These are phyloP conservation scores for Hemibagrus guttatus DNA, from an alignment of 2,797 vertebrate species.

Conservation along the genomic window DNA sequence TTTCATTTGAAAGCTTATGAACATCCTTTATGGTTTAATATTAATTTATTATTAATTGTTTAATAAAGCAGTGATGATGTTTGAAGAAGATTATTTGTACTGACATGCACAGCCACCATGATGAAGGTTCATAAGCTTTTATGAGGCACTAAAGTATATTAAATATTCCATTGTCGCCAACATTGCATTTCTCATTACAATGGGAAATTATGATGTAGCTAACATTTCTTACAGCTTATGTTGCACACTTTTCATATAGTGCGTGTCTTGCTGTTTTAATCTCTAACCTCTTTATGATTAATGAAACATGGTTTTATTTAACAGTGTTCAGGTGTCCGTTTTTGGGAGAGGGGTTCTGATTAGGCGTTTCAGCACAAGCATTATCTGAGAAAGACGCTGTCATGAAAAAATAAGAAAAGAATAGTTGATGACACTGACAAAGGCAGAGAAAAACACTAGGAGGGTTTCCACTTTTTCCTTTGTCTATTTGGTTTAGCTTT, in stretches of 20 bases:
- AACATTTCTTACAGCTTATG: neutral
- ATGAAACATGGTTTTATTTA: neutral
- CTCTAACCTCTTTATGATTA: neutral
- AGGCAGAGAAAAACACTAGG: constrained; percentile 41
- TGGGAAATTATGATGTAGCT: neutral
- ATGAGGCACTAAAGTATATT: neutral
- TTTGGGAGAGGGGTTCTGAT: constrained; percentile 14
- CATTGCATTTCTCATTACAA: neutral
- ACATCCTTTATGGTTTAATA: neutral
- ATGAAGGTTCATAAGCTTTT: neutral
- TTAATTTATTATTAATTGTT: too few relatives aligned
- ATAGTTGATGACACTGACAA: neutral
- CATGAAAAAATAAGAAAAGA: constrained; percentile 17
- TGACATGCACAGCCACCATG: neutral
- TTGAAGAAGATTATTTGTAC: neutral
- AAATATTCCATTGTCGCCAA: neutral
- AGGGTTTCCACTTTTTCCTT: constrained; percentile 27
- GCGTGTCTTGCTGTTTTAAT: neutral
- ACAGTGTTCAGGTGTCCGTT: constrained; percentile 13
- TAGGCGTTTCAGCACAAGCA: constrained; percentile 41
- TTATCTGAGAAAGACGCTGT: constrained; percentile 31
- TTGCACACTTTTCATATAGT: too few relatives aligned
- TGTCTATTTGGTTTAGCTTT: constrained; percentile 51
- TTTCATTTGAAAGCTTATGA: too few relatives aligned
- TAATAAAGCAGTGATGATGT: neutral